Base-by-base conservation (phyloP, 2,797 vertebrate genomes). In the Brotula barbata region DNA sequence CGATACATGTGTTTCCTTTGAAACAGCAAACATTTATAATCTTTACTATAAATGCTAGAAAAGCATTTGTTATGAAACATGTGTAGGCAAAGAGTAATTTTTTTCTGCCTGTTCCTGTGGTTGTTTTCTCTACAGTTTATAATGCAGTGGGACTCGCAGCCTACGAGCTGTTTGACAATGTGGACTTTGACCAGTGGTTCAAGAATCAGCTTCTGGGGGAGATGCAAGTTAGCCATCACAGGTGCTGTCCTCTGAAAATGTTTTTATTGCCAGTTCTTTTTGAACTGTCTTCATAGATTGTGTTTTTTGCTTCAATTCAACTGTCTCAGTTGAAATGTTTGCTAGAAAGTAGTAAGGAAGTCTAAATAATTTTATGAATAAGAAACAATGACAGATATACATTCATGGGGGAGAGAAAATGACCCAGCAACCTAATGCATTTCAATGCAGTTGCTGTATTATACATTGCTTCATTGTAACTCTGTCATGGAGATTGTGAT, bases 131-230 rank as follows among this genome's bases (percentile, higher is more conserved):
- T 46, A n/a, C 84, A 96, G 97, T 98, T 20, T 99, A 97, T 89
- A 99, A 98, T 82, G 96, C 96, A 0, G 91, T 98, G 80, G 97
- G 97, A 69, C 88, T 99, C 67, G 94, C 96, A 33, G 96, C 97
- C 19, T 98, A 94, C 81, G 96, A 99, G 68, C 90, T 99, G 2
- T 99, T 98, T 86, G 96, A 99, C 86, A 96, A 93, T 47, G 95
- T 99, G 89, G 96, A 98, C 90, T 99, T 98, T 85, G 96, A 97
- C 90, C 93, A 94, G 75, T 99, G 96, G 97, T 99, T 99, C 91
- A 96, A 95, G 88, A 97, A 93, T 85, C 96, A 98, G 37, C 93
- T 99, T 21, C 90, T 98, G 55, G 93, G 92, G 57, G 96, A 98
- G 83, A 89, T 99, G 12, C 96, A 97, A 87, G 93, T 98, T 82